phyloP scores from a whole-genome alignment of 2,113 vertebrate genomes.

The Bos javanicus region DNA sequence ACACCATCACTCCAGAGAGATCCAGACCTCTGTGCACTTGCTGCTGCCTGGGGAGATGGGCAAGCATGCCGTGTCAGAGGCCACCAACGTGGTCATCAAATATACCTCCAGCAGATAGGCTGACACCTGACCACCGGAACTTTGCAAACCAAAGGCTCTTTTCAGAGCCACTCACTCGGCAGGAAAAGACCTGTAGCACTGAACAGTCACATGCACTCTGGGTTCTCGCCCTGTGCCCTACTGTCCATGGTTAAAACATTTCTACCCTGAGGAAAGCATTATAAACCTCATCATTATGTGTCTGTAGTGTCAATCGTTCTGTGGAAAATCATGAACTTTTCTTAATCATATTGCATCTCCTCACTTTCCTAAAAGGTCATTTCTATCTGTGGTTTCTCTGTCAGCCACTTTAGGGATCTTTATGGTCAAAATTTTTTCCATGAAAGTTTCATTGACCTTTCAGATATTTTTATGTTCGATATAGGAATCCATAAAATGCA shows the following conservation, averaged over 20 bases:
- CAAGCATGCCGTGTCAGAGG: background rate
- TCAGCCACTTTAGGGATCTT: too few species aligned
- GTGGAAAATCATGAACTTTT: background rate
- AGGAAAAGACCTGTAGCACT: background rate
- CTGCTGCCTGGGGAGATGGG: background rate
- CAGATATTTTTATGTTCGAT: background rate
- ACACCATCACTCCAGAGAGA: slow-evolving; percentile 77
- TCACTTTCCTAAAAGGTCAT: background rate
- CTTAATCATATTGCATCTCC: background rate
- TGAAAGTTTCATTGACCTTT: background rate
- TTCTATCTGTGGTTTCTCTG: too few species aligned
- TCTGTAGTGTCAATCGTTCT: background rate
- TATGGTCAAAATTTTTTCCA: background rate
- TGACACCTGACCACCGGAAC: background rate
- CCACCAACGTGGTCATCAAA: background rate
- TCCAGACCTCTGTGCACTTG: background rate
- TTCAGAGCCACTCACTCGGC: background rate
- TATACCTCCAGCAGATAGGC: background rate
- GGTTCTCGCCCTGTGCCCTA: background rate
- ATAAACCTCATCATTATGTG: background rate
- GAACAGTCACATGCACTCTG: background rate
- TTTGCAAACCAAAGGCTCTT: background rate
- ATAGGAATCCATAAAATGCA: background rate
- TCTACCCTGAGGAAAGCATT: background rate
- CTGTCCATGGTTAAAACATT: background rate